These are phyloP conservation scores for Sesia apiformis DNA, from an alignment of 2,888 invertebrate genomes.

Conservation along the genomic window DNA sequence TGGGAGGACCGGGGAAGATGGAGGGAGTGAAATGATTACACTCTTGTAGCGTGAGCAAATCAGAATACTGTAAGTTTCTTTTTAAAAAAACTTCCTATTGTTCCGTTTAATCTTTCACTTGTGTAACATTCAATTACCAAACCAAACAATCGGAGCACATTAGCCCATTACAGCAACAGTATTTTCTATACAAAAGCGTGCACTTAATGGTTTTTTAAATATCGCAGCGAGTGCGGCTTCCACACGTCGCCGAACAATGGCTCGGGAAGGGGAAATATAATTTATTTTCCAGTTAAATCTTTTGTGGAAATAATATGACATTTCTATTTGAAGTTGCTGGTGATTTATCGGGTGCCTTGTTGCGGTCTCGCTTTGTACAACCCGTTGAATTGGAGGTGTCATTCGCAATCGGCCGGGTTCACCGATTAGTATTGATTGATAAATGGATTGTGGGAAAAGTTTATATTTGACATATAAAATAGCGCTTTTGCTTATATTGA, in stretches of 20 bases:
- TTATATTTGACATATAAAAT: too few species aligned
- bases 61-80: too few species aligned
- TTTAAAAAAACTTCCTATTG: too few species aligned
- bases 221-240: constrained; percentile 61
- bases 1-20: too few species aligned
- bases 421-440: not conserved
- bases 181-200: constrained; percentile 37
- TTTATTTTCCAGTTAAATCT: constrained; percentile 76
- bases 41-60: too few species aligned
- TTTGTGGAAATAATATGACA: constrained; percentile 76
- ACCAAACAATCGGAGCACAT: too few species aligned
- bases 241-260: constrained; percentile 69
- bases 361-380: constrained; percentile 38
- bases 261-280: constrained; percentile 65
- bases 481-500: too few species aligned
- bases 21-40: too few species aligned
- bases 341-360: constrained; percentile 70
- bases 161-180: not conserved
- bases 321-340: constrained; percentile 73
- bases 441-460: not conserved
- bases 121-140: too few species aligned
- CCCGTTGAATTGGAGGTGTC: constrained; percentile 40
- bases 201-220: constrained; percentile 73
- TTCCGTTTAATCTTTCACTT: too few species aligned
- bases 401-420: constrained; percentile 26